Evolutionary conservation across 2,888 invertebrate species (phyloP).

Genomic region (Sialis fuliginosa): DNA sequence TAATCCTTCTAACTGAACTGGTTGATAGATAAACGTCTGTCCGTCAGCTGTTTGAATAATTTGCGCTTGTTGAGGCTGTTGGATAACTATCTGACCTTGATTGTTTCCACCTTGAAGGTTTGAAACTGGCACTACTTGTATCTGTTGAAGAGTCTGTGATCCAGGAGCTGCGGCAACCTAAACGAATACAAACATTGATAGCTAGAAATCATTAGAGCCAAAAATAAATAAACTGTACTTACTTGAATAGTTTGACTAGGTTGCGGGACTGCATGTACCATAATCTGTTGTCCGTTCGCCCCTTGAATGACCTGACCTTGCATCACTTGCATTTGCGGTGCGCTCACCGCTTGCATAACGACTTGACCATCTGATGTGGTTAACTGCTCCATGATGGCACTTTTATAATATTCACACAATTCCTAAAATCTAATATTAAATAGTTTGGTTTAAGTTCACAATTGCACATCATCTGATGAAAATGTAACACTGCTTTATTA

Average conservation of each 20-base stretch:
- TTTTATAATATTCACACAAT: no score
- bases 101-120: slow-evolving; percentile 34
- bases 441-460: no score
- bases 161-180: slow-evolving; percentile 30
- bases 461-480: no score
- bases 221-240: not conserved
- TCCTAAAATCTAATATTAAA: no score
- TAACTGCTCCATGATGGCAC: slow-evolving; percentile 35
- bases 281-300: slow-evolving; percentile 50
- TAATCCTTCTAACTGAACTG: slow-evolving; percentile 38
- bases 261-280: slow-evolving; percentile 48
- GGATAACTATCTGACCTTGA: slow-evolving; percentile 39
- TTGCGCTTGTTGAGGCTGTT: slow-evolving; percentile 53
- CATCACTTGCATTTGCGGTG: slow-evolving; percentile 41
- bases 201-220: no score
- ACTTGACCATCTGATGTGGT: slow-evolving; percentile 42
- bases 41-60: slow-evolving; percentile 84
- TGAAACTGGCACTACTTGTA: slow-evolving; percentile 57
- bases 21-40: slow-evolving; percentile 82
- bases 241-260: slow-evolving; percentile 41
- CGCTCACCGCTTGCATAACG: slow-evolving; percentile 34
- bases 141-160: slow-evolving; percentile 45
- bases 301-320: slow-evolving; percentile 48
- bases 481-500: no score
- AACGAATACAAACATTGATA: no score